Evolutionary conservation across 2,113 vertebrate species (phyloP).

Genomic region (Bagarius yarrelli): DNA sequence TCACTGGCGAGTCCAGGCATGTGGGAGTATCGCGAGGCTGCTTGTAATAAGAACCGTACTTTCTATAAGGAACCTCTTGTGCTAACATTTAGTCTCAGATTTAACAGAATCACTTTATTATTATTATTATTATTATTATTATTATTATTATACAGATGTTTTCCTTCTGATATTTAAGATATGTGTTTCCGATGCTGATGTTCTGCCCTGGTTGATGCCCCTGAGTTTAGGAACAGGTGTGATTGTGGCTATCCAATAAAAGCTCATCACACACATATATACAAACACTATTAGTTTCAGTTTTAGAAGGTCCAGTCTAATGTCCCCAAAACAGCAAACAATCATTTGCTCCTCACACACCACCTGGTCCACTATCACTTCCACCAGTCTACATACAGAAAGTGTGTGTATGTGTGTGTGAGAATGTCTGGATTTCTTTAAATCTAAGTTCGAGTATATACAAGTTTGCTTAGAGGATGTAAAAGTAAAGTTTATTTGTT

Average conservation of each 20-base stretch:
- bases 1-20: not conserved
- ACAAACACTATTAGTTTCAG: not conserved
- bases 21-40: not conserved
- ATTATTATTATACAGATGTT: not conserved
- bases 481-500: constrained; percentile 69
- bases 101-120: not conserved
- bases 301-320: too few species aligned
- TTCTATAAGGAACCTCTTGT: not conserved
- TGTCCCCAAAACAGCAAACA: too few species aligned
- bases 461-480: constrained; percentile 59
- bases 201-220: not conserved
- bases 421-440: constrained; percentile 41
- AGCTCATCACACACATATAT: not conserved
- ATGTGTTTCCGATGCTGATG: not conserved
- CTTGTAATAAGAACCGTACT: not conserved
- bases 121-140: not conserved
- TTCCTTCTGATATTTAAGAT: not conserved
- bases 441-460: constrained; percentile 64
- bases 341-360: too few species aligned
- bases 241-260: constrained; percentile 5
- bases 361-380: not conserved
- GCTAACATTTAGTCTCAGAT: not conserved
- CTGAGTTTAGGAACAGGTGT: constrained; percentile 26
- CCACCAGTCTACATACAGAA: not conserved
- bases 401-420: not conserved